These are phyloP conservation scores for Drosophila lacertosa DNA, from an alignment of 1,140 invertebrate species.

Conservation along the genomic window DNA sequence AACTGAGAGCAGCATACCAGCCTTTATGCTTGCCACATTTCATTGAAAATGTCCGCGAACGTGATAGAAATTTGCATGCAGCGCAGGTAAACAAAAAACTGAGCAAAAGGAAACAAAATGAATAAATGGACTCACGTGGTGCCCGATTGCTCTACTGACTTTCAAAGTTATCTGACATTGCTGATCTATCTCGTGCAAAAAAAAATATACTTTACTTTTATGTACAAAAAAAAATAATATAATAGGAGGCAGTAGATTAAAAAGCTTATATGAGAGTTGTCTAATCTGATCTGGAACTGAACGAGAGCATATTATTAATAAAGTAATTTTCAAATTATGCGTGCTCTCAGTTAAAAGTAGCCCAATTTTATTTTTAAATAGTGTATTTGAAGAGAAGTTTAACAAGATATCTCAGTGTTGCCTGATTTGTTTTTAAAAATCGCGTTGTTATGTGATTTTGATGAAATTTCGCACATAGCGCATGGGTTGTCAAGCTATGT, in stretches of 20 bases:
- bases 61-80: slow-evolving; percentile 71
- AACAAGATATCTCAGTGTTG: background rate
- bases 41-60: slow-evolving; percentile 64
- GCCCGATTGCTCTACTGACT: slow-evolving; percentile 20
- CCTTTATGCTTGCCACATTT: slow-evolving; percentile 46
- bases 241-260: too few relatives aligned
- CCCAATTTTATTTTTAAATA: background rate
- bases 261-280: too few relatives aligned
- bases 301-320: too few relatives aligned
- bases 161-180: slow-evolving; percentile 7
- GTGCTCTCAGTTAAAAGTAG: too few relatives aligned
- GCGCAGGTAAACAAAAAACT: slow-evolving; percentile 20
- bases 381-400: background rate
- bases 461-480: slow-evolving; percentile 43
- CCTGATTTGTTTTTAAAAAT: slow-evolving; percentile 11
- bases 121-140: slow-evolving; percentile 50
- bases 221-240: too few relatives aligned
- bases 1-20: slow-evolving; percentile 19
- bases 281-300: too few relatives aligned
- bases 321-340: too few relatives aligned
- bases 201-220: background rate
- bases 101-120: slow-evolving; percentile 29
- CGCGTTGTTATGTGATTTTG: slow-evolving; percentile 23
- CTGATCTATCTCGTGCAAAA: background rate
- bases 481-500: slow-evolving; percentile 33